phyloP scores from a whole-genome alignment of 2,113 vertebrate genomes.

The Anhinga rufa region DNA sequence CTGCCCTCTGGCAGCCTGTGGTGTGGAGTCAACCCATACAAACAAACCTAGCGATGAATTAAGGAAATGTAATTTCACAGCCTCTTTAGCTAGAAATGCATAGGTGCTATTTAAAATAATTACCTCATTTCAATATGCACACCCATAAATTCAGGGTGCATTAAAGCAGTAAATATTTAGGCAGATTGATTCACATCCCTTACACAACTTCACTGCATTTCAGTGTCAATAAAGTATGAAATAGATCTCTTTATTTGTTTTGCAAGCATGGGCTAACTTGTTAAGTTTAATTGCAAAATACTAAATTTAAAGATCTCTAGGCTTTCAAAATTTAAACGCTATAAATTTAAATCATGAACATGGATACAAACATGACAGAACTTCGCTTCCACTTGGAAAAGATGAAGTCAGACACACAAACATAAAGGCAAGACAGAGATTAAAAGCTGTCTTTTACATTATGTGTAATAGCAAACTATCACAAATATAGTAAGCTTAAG shows the following conservation, averaged over 20 bases:
- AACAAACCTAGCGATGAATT: background rate
- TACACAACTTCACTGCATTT: background rate
- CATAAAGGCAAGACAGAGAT: background rate
- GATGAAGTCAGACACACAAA: background rate
- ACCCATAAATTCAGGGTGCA: constrained; percentile 1
- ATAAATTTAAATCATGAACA: background rate
- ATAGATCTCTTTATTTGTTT: background rate
- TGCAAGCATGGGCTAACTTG: background rate
- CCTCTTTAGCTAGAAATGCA: background rate
- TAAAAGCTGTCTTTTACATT: background rate
- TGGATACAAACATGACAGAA: background rate
- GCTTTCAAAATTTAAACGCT: background rate
- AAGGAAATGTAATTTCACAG: background rate
- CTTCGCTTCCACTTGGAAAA: background rate
- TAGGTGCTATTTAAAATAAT: constrained; percentile 44
- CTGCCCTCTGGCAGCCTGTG: background rate
- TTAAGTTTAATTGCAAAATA: background rate
- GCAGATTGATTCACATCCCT: background rate
- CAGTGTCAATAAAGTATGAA: background rate
- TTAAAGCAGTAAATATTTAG: constrained; percentile 31
- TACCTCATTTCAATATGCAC: background rate
- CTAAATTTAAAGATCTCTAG: background rate
- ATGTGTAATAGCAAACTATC: background rate
- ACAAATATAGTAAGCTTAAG: background rate
- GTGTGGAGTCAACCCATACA: background rate